Evolutionary conservation across 2,797 vertebrate genomes (phyloP), one percentile per base, ranked within the genome.

Genomic region (Microcaecilia unicolor): DNA sequence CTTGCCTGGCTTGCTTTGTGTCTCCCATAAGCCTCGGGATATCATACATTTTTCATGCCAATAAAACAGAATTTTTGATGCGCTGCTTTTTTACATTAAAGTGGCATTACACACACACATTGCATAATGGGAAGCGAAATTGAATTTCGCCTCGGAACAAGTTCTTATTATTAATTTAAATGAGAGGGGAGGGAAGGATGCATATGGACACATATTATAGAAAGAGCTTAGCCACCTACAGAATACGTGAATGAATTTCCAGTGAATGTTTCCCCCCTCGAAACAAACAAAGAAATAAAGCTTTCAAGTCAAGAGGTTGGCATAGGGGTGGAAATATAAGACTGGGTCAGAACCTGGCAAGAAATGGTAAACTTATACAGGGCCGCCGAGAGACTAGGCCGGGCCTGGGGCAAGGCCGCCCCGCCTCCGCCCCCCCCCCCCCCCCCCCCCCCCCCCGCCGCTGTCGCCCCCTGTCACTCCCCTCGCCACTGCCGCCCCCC

Each of bases 1-100:
- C 48, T 61, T 51, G 52, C 34, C 50, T 64, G 55, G 70, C 61
- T 25, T 25, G 13, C 8, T 5, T 25, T 23, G 25, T 25, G 25
- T 25, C 12, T 12, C 23, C 25, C 12, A 8, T 14, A 12, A 13
- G 23, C 23, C 50, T 59, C 39, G 67, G 71, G 68, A 75, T 67
- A 71, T 55, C 71, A 75, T 65, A 62, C 55, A 58, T 67, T 72
- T 75, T 71, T 69, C 26, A 80, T 70, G 58, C 33, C 66, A 78
- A 75, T 80, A 71, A 74, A 76, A 76, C 67, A 64, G 70, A 80
- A 78, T 74, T 54, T 57, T 63, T 73, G 60, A 75, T 68, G 64
- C 56, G 50, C 55, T 73, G 64, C 52, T 55, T 42, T 72, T 75
- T 74, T 60, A 72, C 68, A 75, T 74, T 61, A 76, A 83, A 80